Evolutionary conservation across 2,113 vertebrate species (phyloP).

Genomic region (Sphaerodactylus townsendi): DNA sequence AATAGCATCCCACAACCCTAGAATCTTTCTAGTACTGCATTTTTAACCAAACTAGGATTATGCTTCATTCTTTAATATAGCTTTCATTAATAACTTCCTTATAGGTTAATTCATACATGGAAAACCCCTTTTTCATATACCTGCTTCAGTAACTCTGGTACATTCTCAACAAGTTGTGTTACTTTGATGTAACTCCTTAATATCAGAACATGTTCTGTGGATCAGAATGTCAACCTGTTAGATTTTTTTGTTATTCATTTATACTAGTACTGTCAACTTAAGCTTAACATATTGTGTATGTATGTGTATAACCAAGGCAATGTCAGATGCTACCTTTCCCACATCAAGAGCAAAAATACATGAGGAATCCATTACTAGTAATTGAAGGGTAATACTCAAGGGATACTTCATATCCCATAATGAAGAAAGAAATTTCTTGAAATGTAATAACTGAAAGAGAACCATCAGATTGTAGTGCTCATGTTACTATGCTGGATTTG

Average conservation of each 20-base stretch:
- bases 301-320: no score
- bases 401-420: background rate
- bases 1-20: slow-evolving; percentile 19
- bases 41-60: background rate
- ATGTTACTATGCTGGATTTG: background rate
- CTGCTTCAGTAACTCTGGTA: background rate
- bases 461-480: no score
- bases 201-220: background rate
- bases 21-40: slow-evolving; percentile 26
- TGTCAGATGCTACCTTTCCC: background rate
- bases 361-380: background rate
- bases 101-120: background rate
- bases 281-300: background rate
- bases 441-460: no score
- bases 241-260: background rate
- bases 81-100: background rate
- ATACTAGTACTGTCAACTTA: background rate
- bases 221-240: background rate
- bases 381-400: background rate
- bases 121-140: background rate
- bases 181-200: background rate
- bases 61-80: background rate
- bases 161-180: background rate
- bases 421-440: background rate
- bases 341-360: background rate